phyloP scores from a whole-genome alignment of 1,140 invertebrate species.

The Druon quercuslanigerum region DNA sequence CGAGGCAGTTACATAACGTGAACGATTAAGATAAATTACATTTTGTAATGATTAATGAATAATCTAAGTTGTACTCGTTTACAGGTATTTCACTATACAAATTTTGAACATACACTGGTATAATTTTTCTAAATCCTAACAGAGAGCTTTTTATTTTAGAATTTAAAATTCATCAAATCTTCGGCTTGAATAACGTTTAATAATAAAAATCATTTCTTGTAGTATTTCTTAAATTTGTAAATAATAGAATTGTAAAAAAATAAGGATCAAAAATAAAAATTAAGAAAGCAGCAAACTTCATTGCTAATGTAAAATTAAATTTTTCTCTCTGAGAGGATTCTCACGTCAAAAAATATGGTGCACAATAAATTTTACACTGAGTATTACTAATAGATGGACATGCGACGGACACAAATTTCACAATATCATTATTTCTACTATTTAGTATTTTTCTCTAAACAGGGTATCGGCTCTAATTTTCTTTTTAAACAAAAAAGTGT shows the following conservation, averaged over 20 bases:
- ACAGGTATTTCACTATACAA: slow-evolving; percentile 15
- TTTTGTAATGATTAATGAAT: neutral
- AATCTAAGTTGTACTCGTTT: slow-evolving; percentile 15
- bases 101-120: slow-evolving; percentile 32
- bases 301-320: neutral
- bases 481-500: neutral
- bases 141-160: neutral
- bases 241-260: too few relatives aligned
- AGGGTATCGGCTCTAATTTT: neutral
- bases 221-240: too few relatives aligned
- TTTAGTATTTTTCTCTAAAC: neutral
- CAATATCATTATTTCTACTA: neutral
- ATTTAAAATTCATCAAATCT: neutral
- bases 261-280: too few relatives aligned
- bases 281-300: too few relatives aligned
- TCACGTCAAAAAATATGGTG: slow-evolving; percentile 15
- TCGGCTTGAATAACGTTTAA: neutral
- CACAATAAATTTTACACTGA: slow-evolving; percentile 13
- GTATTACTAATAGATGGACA: slow-evolving; percentile 8
- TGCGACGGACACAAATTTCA: neutral
- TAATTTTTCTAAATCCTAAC: slow-evolving; percentile 37
- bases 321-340: slow-evolving; percentile 5
- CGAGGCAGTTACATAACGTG: neutral
- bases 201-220: too few relatives aligned
- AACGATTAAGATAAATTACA: neutral